Percentiles rank a stretch among this genome's conserved stretches.
These are phyloP conservation scores for Parthenolecanium corni DNA, from an alignment of 2,888 invertebrate species.

Conservation along the genomic window DNA sequence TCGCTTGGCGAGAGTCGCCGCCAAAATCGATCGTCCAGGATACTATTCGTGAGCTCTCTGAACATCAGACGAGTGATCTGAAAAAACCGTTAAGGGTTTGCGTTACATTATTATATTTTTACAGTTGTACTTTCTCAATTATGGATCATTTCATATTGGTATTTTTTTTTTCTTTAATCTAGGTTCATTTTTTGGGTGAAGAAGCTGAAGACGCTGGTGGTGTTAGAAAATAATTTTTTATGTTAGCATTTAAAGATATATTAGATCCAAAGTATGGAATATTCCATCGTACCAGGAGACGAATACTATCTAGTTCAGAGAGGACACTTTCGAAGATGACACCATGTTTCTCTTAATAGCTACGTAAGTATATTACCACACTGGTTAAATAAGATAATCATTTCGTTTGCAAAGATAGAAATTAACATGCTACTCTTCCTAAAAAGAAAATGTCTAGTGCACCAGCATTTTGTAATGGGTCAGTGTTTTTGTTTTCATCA, in stretches of 20 bases:
- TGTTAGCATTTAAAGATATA: conserved; percentile 78
- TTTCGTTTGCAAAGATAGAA: too few species aligned
- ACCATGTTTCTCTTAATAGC: conserved; percentile 71
- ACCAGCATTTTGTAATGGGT: too few species aligned
- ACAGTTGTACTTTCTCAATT: neutral
- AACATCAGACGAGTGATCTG: conserved; percentile 59
- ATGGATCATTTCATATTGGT: neutral
- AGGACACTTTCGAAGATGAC: conserved; percentile 66
- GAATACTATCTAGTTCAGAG: conserved; percentile 84
- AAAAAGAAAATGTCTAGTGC: too few species aligned
- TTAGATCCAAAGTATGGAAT: conserved; percentile 95
- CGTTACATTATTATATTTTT: too few species aligned
- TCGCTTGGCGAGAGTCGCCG: too few species aligned
- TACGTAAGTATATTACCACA: too few species aligned
- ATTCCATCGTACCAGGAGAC: conserved; percentile 91
- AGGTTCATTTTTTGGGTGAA: conserved; percentile 80
- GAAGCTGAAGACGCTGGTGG: conserved; percentile 97
- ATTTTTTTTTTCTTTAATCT: conserved; percentile 7
- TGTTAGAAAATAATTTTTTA: conserved; percentile 91
- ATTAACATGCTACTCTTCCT: too few species aligned
- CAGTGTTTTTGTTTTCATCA: too few species aligned
- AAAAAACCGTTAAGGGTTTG: conserved; percentile 82
- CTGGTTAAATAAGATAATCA: too few species aligned
- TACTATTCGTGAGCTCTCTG: conserved; percentile 66
- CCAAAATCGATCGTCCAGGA: conserved; percentile 78